Percentiles rank a stretch among this genome's conserved stretches.
phyloP scores from a whole-genome alignment of 2,888 invertebrate genomes.

The Carcina quercana region DNA sequence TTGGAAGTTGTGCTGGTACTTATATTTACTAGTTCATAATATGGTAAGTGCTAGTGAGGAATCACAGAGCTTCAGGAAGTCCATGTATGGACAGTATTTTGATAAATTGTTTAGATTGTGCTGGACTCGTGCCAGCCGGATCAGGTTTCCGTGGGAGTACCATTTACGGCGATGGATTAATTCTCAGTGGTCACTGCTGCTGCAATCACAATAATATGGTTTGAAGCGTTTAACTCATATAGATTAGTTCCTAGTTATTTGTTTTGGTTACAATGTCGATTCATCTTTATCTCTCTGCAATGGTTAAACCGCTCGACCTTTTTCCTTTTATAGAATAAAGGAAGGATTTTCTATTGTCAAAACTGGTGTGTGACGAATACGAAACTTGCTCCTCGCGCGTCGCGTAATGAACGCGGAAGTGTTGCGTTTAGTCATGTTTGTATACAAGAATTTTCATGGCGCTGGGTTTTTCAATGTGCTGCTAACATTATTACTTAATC shows the following conservation, averaged over 20 bases:
- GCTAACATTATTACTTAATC: too few species aligned
- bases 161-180: slow-evolving; percentile 64
- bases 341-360: slow-evolving; percentile 19
- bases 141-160: slow-evolving; percentile 57
- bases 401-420: slow-evolving; percentile 15
- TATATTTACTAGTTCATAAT: too few species aligned
- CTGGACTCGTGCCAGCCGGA: slow-evolving; percentile 50
- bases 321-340: slow-evolving; percentile 14
- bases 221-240: slow-evolving; percentile 25
- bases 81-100: slow-evolving; percentile 64
- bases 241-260: slow-evolving; percentile 23
- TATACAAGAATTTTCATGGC: too few species aligned
- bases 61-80: slow-evolving; percentile 56
- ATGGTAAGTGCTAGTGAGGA: slow-evolving; percentile 27
- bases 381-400: slow-evolving; percentile 15
- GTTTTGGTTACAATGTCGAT: slow-evolving; percentile 13
- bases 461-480: too few species aligned
- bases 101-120: slow-evolving; percentile 61
- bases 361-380: slow-evolving; percentile 18
- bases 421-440: too few species aligned
- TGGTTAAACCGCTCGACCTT: slow-evolving; percentile 18
- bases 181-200: slow-evolving; percentile 48
- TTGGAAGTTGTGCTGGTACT: too few species aligned
- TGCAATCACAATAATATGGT: slow-evolving; percentile 25
- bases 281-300: slow-evolving; percentile 15